These are phyloP conservation scores for Archaeoteleia sp. DNA, from an alignment of 2,888 invertebrate species.

Conservation along the genomic window DNA sequence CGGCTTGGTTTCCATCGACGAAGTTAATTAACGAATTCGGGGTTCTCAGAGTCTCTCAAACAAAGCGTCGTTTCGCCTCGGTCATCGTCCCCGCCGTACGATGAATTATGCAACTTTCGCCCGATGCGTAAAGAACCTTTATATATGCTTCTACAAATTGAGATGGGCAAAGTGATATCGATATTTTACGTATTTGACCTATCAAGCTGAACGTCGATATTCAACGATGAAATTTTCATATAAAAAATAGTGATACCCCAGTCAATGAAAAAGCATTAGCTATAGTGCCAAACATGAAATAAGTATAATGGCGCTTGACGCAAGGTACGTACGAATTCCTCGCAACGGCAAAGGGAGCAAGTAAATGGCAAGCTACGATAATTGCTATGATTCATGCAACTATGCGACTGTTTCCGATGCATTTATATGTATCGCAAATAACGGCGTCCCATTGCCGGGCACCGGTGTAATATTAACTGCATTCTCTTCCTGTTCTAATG, in stretches of 20 bases:
- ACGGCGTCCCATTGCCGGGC: slow-evolving; percentile 56
- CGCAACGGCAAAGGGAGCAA: slow-evolving; percentile 44
- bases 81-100: slow-evolving; percentile 34
- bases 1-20: slow-evolving; percentile 34
- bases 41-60: slow-evolving; percentile 38
- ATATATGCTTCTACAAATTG: slow-evolving; percentile 11
- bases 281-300: slow-evolving; percentile 8
- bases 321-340: slow-evolving; percentile 32
- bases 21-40: slow-evolving; percentile 52
- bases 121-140: slow-evolving; percentile 21
- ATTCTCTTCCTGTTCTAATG: slow-evolving; percentile 62
- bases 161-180: slow-evolving; percentile 4
- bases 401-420: slow-evolving; percentile 68
- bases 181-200: slow-evolving; percentile 13
- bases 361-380: slow-evolving; percentile 64
- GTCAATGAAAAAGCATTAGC: too few species aligned
- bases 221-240: too few species aligned
- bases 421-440: slow-evolving; percentile 64
- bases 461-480: slow-evolving; percentile 60
- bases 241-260: too few species aligned
- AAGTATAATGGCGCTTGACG: slow-evolving; percentile 20
- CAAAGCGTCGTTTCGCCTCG: slow-evolving; percentile 36
- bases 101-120: slow-evolving; percentile 47
- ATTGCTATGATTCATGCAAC: slow-evolving; percentile 70
- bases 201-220: slow-evolving; percentile 3